These are phyloP conservation scores for Drosophila kohkoa DNA, from an alignment of 1,140 invertebrate species.

Conservation along the genomic window DNA sequence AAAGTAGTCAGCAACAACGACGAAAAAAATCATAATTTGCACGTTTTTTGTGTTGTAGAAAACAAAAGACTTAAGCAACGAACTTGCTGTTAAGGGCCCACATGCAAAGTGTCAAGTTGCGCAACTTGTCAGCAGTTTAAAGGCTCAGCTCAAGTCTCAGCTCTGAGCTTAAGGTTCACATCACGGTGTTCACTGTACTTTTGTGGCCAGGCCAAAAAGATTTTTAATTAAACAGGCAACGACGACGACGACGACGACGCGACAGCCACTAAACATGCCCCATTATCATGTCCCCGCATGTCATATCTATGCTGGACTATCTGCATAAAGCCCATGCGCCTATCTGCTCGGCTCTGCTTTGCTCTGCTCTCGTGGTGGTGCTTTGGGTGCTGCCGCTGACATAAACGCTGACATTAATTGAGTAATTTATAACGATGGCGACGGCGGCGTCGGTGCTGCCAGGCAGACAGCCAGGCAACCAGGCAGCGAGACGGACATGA, in stretches of 20 bases:
- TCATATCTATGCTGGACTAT: conserved; percentile 80
- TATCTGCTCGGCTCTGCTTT: conserved; percentile 46
- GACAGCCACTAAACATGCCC: conserved; percentile 80
- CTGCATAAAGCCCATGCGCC: conserved; percentile 66
- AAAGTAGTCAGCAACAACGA: conserved; percentile 1
- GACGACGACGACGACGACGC: conserved; percentile 55
- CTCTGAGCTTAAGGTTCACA: conserved; percentile 5
- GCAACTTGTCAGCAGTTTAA: conserved; percentile 69
- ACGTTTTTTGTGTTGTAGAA: conserved; percentile 73
- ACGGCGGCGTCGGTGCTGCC: conserved; percentile 49
- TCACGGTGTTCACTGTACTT: conserved; percentile 24
- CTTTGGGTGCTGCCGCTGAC: conserved; percentile 66
- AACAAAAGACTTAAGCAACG: conserved; percentile 81
- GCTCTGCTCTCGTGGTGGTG: conserved; percentile 35
- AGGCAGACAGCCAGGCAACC: conserved; percentile 35
- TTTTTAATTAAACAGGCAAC: conserved; percentile 73
- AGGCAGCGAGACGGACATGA: conserved; percentile 48
- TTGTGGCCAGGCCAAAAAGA: conserved; percentile 52
- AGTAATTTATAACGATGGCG: conserved; percentile 84
- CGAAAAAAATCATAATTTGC: conserved; percentile 83
- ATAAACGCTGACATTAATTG: conserved; percentile 84
- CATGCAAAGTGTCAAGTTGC: conserved; percentile 82
- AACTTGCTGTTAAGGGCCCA: conserved; percentile 75
- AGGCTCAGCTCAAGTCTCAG: conserved; percentile 18
- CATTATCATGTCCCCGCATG: conserved; percentile 68